These are phyloP conservation scores for Laspeyria flexula DNA, from an alignment of 2,888 invertebrate species.

Conservation along the genomic window DNA sequence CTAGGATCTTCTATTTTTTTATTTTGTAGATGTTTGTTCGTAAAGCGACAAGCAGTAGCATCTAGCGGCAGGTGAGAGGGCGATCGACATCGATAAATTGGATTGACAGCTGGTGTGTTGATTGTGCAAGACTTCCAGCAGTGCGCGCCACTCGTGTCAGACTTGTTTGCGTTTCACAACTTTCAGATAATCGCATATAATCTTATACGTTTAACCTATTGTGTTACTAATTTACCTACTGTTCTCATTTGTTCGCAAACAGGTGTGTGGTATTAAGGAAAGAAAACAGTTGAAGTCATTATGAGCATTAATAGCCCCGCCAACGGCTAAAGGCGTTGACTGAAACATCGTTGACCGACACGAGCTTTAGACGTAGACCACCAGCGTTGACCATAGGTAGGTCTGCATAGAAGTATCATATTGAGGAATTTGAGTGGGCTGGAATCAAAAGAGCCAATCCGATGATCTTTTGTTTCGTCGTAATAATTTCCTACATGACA, in stretches of 20 bases:
- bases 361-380: constrained; percentile 5
- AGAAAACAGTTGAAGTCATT: constrained; percentile 2
- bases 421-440: not conserved
- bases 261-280: constrained; percentile 1
- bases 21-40: no score
- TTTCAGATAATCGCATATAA: constrained; percentile 34
- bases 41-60: constrained; percentile 52
- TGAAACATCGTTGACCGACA: constrained; percentile 6
- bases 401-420: not conserved
- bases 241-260: not conserved
- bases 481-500: no score
- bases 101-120: constrained; percentile 60
- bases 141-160: constrained; percentile 31
- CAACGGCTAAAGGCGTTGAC: constrained; percentile 9
- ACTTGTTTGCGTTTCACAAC: constrained; percentile 41
- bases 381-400: not conserved
- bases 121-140: constrained; percentile 48
- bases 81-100: constrained; percentile 64
- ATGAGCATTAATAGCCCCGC: constrained; percentile 2
- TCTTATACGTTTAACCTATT: constrained; percentile 35
- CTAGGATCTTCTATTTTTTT: no score
- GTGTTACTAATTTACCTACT: constrained; percentile 30
- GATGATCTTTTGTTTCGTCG: no score
- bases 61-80: constrained; percentile 51
- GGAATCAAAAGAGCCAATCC: no score